Evolutionary conservation across 2,113 vertebrate genomes (phyloP).

Genomic region (Daboia siamensis): DNA sequence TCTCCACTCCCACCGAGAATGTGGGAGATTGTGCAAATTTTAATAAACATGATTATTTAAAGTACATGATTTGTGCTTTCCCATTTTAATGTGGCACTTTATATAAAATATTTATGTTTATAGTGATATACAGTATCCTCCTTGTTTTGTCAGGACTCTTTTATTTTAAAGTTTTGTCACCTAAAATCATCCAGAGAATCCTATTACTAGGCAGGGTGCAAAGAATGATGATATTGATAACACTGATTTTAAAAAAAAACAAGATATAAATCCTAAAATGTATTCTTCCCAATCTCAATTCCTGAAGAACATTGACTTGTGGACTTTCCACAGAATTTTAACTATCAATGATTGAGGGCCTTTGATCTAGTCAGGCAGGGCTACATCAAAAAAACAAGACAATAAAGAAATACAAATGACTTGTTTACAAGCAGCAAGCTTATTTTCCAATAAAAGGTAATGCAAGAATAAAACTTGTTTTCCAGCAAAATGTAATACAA

Average conservation of each 20-base stretch:
- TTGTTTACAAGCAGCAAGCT: neutral
- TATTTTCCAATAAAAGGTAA: neutral
- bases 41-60: neutral
- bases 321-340: neutral
- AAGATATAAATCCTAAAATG: neutral
- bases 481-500: neutral
- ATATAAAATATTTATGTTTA: neutral
- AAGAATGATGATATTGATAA: neutral
- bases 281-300: neutral
- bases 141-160: neutral
- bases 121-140: neutral
- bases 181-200: neutral
- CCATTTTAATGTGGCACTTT: neutral
- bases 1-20: neutral
- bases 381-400: neutral
- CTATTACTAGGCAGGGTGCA: neutral
- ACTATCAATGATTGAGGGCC: too few species aligned
- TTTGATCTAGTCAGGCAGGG: neutral
- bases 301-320: neutral
- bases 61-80: neutral
- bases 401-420: neutral
- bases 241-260: neutral
- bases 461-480: neutral
- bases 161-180: neutral
- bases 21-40: neutral